A percentile compares a stretch with the other conserved stretches of the same genome.
These are phyloP conservation scores for Bubo bubo DNA, from an alignment of 2,113 vertebrate species.

Conservation along the genomic window DNA sequence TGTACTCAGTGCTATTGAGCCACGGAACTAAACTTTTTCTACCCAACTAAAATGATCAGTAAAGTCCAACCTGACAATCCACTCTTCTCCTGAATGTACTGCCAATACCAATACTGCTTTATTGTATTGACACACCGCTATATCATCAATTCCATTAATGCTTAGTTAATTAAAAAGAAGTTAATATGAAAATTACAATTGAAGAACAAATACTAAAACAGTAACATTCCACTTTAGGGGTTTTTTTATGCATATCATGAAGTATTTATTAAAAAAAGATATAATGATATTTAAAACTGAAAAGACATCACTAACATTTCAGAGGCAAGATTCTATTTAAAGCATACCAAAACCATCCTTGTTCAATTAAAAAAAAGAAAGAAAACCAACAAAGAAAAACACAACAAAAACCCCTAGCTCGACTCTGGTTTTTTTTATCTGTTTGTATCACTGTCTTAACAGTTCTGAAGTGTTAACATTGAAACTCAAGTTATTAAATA, in stretches of 20 bases:
- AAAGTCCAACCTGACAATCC: neutral
- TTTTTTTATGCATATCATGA: neutral
- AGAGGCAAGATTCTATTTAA: neutral
- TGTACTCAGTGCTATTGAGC: neutral
- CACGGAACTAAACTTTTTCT: neutral
- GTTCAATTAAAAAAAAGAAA: neutral
- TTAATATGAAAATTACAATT: neutral
- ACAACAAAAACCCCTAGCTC: neutral
- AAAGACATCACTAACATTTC: neutral
- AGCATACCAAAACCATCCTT: neutral
- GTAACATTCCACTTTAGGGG: accelerated
- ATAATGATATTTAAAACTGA: neutral
- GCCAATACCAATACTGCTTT: too few species aligned
- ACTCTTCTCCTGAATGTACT: neutral
- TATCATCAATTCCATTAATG: neutral
- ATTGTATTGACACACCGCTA: neutral
- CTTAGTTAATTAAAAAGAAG: neutral
- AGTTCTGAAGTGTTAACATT: neutral
- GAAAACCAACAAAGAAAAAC: neutral
- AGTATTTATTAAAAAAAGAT: neutral
- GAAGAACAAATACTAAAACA: neutral
- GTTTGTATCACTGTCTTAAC: neutral
- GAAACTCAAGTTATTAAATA: neutral
- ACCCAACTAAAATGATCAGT: neutral
- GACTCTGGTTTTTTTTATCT: neutral